Percentiles rank a stretch among this genome's conserved stretches.
Conservation (phyloP, 2,888 invertebrate species). For the Tolmerus cingulatus region DNA sequence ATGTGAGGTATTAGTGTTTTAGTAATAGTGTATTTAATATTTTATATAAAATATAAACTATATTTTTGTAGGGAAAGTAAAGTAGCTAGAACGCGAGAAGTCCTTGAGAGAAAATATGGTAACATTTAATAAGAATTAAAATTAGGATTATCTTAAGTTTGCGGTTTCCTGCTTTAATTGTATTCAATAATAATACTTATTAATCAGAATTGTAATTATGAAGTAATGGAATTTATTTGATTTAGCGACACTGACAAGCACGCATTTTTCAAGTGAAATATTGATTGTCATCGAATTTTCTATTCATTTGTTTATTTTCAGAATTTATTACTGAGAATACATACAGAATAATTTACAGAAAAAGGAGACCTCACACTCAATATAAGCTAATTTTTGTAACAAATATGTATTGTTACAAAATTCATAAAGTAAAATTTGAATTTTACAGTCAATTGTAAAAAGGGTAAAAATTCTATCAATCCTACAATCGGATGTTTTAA, state of each 20-base stretch:
- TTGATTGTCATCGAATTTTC: not conserved
- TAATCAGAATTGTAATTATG: too few species aligned
- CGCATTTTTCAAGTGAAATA: not conserved
- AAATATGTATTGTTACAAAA: not conserved
- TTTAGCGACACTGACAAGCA: not conserved
- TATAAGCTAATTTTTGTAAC: too few species aligned
- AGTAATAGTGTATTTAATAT: not conserved
- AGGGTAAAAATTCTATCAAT: not conserved
- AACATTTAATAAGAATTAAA: not conserved
- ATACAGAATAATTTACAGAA: too few species aligned
- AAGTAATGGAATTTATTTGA: too few species aligned
- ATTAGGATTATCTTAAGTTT: not conserved
- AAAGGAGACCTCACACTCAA: too few species aligned
- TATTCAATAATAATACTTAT: too few species aligned
- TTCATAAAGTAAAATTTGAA: not conserved
- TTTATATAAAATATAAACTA: not conserved
- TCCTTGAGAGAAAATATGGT: not conserved
- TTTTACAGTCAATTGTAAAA: not conserved
- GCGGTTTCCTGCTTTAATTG: not conserved
- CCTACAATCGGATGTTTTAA: not conserved
- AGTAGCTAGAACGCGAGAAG: not conserved
- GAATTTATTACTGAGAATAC: too few species aligned
- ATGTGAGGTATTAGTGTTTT: not conserved
- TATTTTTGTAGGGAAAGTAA: not conserved
- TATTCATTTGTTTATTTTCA: too few species aligned